Evolutionary conservation across 2,113 vertebrate genomes (phyloP).

Genomic region (Tychaedon coryphoeus): DNA sequence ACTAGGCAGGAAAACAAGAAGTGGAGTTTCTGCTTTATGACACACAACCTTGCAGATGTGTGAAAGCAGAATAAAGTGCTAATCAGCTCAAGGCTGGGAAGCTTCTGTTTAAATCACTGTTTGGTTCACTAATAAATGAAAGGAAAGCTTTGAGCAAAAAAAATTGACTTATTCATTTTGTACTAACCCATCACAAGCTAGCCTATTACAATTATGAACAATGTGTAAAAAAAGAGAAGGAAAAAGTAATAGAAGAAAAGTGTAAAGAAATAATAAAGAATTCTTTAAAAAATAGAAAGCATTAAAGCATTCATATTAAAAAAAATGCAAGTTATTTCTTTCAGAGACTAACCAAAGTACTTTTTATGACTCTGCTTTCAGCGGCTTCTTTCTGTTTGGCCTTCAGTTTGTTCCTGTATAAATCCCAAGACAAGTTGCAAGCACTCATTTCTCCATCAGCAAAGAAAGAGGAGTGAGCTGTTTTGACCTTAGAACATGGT

Average conservation of each 20-base stretch:
- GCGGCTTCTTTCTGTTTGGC: not conserved
- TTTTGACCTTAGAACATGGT: not conserved
- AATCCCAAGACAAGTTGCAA: not conserved
- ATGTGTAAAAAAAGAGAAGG: not conserved
- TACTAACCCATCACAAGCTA: not conserved
- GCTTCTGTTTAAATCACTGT: not conserved
- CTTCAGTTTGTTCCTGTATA: not conserved
- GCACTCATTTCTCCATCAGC: not conserved
- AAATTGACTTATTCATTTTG: not conserved
- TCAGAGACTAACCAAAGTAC: not conserved
- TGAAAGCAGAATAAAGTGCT: not conserved
- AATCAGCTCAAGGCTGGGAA: not conserved
- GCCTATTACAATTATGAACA: not conserved
- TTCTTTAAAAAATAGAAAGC: fast-evolving
- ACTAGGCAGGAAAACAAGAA: not conserved
- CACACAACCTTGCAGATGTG: not conserved
- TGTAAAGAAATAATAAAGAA: not conserved
- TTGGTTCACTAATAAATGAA: not conserved
- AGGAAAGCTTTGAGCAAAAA: not conserved
- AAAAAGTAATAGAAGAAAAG: not conserved
- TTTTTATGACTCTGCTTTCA: not conserved
- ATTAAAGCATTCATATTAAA: not conserved
- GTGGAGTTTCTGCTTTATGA: not conserved
- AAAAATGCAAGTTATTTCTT: not conserved
- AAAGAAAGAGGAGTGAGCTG: not conserved